Base-by-base conservation (phyloP, 2,113 vertebrate genomes). In the Microtus ochrogaster region DNA sequence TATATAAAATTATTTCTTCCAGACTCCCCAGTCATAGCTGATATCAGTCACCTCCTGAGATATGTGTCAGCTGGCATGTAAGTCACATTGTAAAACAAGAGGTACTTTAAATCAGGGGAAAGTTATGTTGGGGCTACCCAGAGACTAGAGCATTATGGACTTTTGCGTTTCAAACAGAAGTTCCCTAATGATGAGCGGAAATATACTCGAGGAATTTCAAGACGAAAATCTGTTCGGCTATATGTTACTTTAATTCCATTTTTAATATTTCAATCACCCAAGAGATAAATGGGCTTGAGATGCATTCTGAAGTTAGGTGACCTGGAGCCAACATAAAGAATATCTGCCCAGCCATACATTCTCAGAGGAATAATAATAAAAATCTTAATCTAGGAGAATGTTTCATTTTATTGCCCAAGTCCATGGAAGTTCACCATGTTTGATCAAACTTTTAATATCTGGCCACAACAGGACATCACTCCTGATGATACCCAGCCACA, bases 381-480 rank as follows among this genome's bases (percentile, higher is more conserved):
- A 96, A 97, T 52, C 90, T 70, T 92, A 77, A 77, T 74, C 94
- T 86, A 52, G n/a, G 85, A 94, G 93, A 96, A 88, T 94, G 90
- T 83, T 97, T 96, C 58, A n/a, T 94, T 97, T 97, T 96, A 95
- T 96, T 95, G 66, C 76, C 58, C 81, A 90, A 77, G 95, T 95
- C 77, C 61, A 65, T 92, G 92, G 91, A 96, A 89, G 95, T 96
- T 95, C 90, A 86, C 94, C 76, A 88, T 89, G 77, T 85, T 55
- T 2, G 93, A 96, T 96, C 95, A 90, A 76, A 96, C 86, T 96
- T 97, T 96, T 96, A 97, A 97, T 97, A 96, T 97, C 96, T 97
- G 90, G 90, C 97, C 97, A 97, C 97, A 94, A 97, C 93, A 97
- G 96, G 93, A 97, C 63, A 78, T 92, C 95, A 76, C 70, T 70